Conservation (phyloP, 2,797 vertebrate genomes). For the Oceanodroma leucorhoa region DNA sequence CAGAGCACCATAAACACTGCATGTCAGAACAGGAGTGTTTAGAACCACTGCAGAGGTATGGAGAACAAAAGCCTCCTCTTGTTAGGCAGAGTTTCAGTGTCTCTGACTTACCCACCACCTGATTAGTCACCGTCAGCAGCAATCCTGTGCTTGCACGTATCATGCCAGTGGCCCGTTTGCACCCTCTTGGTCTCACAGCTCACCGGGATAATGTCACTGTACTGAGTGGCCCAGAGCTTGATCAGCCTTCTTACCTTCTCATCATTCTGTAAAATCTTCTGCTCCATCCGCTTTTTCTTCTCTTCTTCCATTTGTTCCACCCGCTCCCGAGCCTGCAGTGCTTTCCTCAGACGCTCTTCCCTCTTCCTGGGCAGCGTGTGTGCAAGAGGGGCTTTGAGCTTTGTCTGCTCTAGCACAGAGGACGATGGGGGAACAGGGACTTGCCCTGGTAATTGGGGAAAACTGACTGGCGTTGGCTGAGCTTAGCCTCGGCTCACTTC, state of each 20-base stretch:
- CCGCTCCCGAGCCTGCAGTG: conserved; percentile 88
- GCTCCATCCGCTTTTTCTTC: conserved; percentile 91
- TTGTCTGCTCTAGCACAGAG: background rate
- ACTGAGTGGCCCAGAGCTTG: background rate
- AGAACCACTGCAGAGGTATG: background rate
- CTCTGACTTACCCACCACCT: background rate
- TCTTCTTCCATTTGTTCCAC: conserved; percentile 89
- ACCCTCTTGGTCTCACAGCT: background rate
- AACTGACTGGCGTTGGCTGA: background rate
- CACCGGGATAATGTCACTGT: accelerated
- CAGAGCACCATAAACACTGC: background rate
- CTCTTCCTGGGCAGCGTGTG: conserved; percentile 78
- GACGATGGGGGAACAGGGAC: background rate
- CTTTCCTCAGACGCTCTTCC: conserved; percentile 88
- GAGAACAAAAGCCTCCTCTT: background rate
- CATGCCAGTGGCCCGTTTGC: background rate
- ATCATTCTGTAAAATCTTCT: conserved; percentile 87
- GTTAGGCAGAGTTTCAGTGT: background rate
- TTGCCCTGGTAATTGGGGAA: background rate
- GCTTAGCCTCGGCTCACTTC: background rate
- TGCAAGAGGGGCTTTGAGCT: background rate
- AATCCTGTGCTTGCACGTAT: accelerated
- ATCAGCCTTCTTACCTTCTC: conserved; percentile 81
- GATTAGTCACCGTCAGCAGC: background rate
- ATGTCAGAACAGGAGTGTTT: background rate